Percentiles rank a stretch among this genome's conserved stretches.
phyloP scores from a whole-genome alignment of 2,797 vertebrate species.

The Apogon talboti region DNA sequence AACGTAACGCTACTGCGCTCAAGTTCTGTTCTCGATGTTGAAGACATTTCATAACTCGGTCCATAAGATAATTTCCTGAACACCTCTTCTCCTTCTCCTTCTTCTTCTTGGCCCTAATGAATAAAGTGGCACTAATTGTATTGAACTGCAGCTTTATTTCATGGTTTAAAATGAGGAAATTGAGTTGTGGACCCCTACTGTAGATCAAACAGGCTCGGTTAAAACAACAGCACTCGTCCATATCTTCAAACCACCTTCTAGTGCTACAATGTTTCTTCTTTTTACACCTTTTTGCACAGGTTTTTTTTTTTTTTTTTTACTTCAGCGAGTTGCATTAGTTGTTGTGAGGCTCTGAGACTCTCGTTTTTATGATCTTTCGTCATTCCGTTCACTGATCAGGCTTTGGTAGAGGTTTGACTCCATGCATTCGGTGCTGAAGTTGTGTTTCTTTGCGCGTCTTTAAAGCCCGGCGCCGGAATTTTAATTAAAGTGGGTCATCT shows the following conservation, averaged over 20 bases:
- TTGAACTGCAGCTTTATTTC: constrained; percentile 24
- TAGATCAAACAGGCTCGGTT: not conserved
- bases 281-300: not conserved
- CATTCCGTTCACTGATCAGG: too few relatives aligned
- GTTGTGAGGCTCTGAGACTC: too few relatives aligned
- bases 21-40: too few relatives aligned
- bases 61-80: not conserved
- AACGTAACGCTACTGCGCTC: too few relatives aligned
- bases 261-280: not conserved
- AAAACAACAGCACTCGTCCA: not conserved
- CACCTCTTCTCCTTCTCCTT: not conserved
- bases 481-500: not conserved
- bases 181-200: not conserved
- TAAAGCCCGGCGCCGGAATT: not conserved
- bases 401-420: too few relatives aligned
- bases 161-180: constrained; percentile 18
- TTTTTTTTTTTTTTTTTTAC: too few relatives aligned
- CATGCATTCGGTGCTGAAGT: not conserved
- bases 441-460: not conserved
- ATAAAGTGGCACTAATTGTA: constrained; percentile 6
- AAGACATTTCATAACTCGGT: too few relatives aligned
- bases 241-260: not conserved
- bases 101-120: not conserved
- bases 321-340: too few relatives aligned
- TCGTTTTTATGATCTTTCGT: too few relatives aligned